Evolutionary conservation across 2,113 vertebrate genomes (phyloP).

Genomic region (Microtus pennsylvanicus): DNA sequence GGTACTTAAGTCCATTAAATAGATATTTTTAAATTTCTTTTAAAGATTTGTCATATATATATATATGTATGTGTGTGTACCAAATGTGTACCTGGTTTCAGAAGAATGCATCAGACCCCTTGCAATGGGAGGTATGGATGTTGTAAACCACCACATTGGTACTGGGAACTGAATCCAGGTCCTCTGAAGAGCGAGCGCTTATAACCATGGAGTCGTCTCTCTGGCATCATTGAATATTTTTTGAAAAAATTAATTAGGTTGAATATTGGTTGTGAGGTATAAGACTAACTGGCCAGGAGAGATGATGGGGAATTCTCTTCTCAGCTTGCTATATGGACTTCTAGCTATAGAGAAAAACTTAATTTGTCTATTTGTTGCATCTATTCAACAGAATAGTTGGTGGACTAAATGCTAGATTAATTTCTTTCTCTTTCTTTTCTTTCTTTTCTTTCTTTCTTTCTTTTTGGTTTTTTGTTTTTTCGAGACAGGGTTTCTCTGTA

Average conservation of each 20-base stretch:
- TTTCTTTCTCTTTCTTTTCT: rapidly evolving
- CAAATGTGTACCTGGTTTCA: background rate
- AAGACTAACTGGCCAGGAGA: background rate
- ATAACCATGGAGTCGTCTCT: background rate
- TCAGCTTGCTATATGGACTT: background rate
- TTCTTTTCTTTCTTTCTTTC: background rate
- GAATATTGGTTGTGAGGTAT: background rate
- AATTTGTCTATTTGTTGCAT: background rate
- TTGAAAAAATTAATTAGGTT: background rate
- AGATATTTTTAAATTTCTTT: background rate
- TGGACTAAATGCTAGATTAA: background rate
- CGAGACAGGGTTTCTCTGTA: no score
- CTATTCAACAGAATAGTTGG: background rate
- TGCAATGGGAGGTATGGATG: background rate
- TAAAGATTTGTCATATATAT: background rate
- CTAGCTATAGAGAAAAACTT: background rate
- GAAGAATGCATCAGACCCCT: background rate
- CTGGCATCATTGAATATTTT: background rate
- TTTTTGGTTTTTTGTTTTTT: no score
- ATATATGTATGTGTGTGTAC: background rate
- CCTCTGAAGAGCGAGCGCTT: background rate
- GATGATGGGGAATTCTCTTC: background rate
- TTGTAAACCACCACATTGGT: background rate
- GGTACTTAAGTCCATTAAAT: background rate
- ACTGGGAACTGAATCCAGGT: background rate